Evolutionary conservation across 2,797 vertebrate genomes (phyloP).

Genomic region (Falco novaeseelandiae): DNA sequence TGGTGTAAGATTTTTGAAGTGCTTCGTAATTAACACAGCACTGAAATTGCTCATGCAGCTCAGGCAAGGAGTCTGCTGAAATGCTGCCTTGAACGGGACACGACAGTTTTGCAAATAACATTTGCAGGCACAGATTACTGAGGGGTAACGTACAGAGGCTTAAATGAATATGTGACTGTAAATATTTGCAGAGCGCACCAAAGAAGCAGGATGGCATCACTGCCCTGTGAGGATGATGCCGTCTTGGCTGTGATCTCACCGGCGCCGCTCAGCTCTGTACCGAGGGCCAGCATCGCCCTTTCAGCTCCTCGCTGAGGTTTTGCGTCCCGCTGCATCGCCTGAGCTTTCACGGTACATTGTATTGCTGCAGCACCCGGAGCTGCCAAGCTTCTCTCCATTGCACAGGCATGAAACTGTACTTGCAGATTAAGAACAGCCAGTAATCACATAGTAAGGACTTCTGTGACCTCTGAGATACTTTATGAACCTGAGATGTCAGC

Average conservation of each 20-base stretch:
- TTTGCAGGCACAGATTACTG: background rate
- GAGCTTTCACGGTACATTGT: accelerated
- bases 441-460: background rate
- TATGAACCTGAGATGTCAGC: background rate
- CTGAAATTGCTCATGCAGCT: background rate
- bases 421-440: background rate
- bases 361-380: background rate
- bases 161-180: background rate
- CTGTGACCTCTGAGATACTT: background rate
- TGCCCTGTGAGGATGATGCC: background rate
- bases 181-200: background rate
- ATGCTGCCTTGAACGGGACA: background rate
- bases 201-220: background rate
- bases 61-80: background rate
- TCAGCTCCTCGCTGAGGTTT: background rate
- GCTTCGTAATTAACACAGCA: background rate
- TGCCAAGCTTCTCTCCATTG: background rate
- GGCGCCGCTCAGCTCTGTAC: accelerated
- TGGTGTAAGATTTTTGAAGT: background rate
- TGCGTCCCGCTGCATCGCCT: accelerated
- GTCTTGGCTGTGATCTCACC: background rate
- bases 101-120: background rate
- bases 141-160: background rate
- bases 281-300: background rate
- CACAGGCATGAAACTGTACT: background rate